phyloP scores from a whole-genome alignment of 2,113 vertebrate species.

The Myrmecophaga tridactyla region DNA sequence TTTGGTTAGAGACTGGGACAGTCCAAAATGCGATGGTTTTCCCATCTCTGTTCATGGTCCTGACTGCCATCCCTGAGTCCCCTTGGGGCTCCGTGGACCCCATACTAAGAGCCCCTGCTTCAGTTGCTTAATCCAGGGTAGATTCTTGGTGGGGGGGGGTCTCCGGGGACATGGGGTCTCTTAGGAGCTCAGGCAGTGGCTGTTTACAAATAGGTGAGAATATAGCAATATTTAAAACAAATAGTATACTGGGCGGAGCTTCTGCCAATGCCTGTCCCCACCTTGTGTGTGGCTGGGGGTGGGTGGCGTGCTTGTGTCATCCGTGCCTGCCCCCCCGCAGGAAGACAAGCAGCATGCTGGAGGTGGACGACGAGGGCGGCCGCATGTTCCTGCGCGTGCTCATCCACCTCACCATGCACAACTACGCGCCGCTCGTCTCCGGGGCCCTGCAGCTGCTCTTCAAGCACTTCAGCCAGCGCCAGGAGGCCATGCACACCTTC shows the following conservation, averaged over 20 bases:
- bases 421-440: constrained; percentile 94
- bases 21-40: neutral
- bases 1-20: neutral
- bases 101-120: neutral
- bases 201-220: neutral
- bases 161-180: neutral
- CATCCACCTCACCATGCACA: constrained; percentile 96
- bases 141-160: neutral
- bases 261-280: accelerated
- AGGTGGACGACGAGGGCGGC: constrained; percentile 97
- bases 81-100: neutral
- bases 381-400: constrained; percentile 95
- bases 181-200: too few species aligned
- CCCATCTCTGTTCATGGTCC: neutral
- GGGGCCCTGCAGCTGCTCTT: constrained; percentile 97
- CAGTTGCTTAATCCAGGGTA: neutral
- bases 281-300: too few species aligned
- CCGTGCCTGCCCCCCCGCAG: constrained; percentile 74
- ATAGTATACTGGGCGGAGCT: accelerated
- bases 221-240: neutral
- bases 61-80: neutral
- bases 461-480: constrained; percentile 98
- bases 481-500: constrained; percentile 97
- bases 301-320: too few species aligned
- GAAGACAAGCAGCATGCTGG: constrained; percentile 95